Conservation (phyloP, 2,888 invertebrate genomes). For the Conops quadrifasciatus region DNA sequence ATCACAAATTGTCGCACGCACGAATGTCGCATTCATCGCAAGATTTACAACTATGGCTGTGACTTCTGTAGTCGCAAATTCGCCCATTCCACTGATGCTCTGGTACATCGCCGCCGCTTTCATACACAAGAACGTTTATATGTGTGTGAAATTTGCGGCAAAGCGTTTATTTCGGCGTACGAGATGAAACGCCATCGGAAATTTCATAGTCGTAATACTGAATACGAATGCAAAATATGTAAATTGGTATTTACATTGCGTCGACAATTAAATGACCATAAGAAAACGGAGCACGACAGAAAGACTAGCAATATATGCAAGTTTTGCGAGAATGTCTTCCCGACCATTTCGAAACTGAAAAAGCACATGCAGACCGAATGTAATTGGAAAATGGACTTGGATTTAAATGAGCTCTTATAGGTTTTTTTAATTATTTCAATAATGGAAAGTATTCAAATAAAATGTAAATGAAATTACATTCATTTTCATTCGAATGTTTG, state of each 20-base stretch:
- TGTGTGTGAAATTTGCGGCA: constrained; percentile 17
- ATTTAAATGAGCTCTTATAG: too few species aligned
- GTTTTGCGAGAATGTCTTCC: background rate
- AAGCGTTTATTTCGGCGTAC: background rate
- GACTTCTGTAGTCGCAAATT: constrained; percentile 8
- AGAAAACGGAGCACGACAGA: background rate
- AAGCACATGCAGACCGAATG: background rate
- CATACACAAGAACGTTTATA: constrained; percentile 14
- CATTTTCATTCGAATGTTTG: too few species aligned
- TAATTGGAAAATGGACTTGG: too few species aligned
- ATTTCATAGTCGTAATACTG: background rate
- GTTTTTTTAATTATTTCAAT: too few species aligned
- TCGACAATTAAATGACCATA: background rate
- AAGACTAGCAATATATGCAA: background rate
- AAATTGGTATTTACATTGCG: background rate
- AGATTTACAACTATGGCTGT: constrained; percentile 18
- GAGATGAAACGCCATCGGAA: constrained; percentile 19
- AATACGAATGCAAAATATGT: constrained; percentile 5
- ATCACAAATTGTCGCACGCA: constrained; percentile 23
- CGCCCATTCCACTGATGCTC: constrained; percentile 10
- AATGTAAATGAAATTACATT: too few species aligned
- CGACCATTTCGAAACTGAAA: constrained; percentile 6
- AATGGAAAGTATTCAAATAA: too few species aligned
- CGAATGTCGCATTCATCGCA: constrained; percentile 20
- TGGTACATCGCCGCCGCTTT: constrained; percentile 12